Evolutionary conservation across 1,140 invertebrate species (phyloP).

Genomic region (Geopemphigus sp.): DNA sequence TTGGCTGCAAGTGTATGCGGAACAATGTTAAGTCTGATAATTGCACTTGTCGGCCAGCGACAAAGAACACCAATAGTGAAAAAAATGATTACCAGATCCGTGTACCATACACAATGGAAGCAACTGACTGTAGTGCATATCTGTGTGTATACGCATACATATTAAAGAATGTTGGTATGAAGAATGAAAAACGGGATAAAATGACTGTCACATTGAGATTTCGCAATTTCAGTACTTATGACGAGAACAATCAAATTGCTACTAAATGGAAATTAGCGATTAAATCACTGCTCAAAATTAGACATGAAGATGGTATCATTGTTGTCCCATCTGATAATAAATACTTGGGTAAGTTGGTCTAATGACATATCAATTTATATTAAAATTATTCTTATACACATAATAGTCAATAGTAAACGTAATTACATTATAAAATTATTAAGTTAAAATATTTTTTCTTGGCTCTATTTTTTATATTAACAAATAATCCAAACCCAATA

Average conservation of each 20-base stretch:
- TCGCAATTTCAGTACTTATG: constrained; percentile 74
- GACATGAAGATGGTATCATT: constrained; percentile 52
- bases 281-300: constrained; percentile 65
- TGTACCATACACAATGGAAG: background rate
- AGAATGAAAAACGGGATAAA: constrained; percentile 67
- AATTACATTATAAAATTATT: too few species aligned
- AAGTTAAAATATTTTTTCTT: too few species aligned
- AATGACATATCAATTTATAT: too few species aligned
- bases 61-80: background rate
- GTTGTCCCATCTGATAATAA: background rate
- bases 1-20: constrained; percentile 38
- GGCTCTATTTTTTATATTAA: too few species aligned
- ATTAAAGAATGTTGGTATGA: constrained; percentile 70
- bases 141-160: constrained; percentile 83
- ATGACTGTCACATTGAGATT: constrained; percentile 78
- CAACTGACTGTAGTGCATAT: constrained; percentile 65
- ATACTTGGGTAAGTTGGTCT: constrained; percentile 7
- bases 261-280: constrained; percentile 78
- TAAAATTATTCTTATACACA: too few species aligned
- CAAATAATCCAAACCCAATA: too few species aligned
- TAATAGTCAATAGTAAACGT: too few species aligned
- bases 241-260: constrained; percentile 79
- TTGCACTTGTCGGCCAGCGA: background rate
- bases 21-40: background rate
- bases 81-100: background rate